Evolutionary conservation across 2,113 vertebrate genomes (phyloP).

Genomic region (Cardinalis cardinalis): DNA sequence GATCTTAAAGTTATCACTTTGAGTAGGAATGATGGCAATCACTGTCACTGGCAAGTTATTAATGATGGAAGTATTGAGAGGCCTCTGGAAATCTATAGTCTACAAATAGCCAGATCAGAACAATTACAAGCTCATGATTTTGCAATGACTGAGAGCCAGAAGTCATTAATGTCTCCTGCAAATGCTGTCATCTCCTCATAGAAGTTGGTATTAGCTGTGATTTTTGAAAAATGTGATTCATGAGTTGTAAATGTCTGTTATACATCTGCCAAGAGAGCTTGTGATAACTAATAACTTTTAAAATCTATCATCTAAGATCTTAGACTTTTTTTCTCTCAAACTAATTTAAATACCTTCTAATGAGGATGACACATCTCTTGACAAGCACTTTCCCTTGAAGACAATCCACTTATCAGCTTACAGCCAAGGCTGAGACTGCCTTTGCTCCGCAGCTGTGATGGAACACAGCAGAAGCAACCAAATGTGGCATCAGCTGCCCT

Average conservation of each 20-base stretch:
- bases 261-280: conserved; percentile 13
- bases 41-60: background rate
- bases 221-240: conserved; percentile 23
- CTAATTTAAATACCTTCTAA: conserved; percentile 9
- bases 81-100: background rate
- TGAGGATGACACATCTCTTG: background rate
- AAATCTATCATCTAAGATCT: conserved; percentile 11
- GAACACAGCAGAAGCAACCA: background rate
- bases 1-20: background rate
- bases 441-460: background rate
- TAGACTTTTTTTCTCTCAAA: background rate
- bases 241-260: conserved; percentile 6
- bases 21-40: background rate
- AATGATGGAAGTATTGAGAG: background rate
- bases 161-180: conserved; percentile 2
- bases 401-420: background rate
- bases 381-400: background rate
- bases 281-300: background rate
- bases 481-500: background rate
- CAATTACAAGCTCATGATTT: conserved; percentile 23
- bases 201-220: background rate
- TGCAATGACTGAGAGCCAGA: conserved; percentile 16
- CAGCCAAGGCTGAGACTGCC: background rate
- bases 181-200: conserved; percentile 9
- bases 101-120: conserved; percentile 17